Evolutionary conservation across 2,888 invertebrate genomes (phyloP).

Genomic region (Amblyjoppa proteus): DNA sequence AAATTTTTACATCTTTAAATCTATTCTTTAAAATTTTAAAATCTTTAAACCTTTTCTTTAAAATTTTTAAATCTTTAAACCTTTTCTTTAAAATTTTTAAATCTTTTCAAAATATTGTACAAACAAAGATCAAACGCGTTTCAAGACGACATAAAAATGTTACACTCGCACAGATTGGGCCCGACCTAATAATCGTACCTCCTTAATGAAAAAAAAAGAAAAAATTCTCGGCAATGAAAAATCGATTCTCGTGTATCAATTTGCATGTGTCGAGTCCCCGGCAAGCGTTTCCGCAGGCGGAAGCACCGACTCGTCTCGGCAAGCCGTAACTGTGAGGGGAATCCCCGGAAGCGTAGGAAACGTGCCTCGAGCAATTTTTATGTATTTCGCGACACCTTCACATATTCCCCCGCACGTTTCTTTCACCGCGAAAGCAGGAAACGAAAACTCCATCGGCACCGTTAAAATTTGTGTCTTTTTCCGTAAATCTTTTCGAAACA

Average conservation of each 20-base stretch:
- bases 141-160: neutral
- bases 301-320: too few species aligned
- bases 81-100: too few species aligned
- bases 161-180: neutral
- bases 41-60: too few species aligned
- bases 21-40: too few species aligned
- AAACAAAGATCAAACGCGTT: neutral
- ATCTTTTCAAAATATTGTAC: neutral
- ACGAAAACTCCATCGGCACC: neutral
- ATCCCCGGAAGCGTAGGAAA: slow-evolving; percentile 25
- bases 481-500: neutral
- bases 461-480: neutral
- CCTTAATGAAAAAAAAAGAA: neutral
- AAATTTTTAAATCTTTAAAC: too few species aligned
- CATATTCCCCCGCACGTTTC: neutral
- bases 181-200: neutral
- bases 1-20: too few species aligned
- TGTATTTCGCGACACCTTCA: neutral
- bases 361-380: neutral
- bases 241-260: slow-evolving; percentile 72
- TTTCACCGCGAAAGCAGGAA: neutral
- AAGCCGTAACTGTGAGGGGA: neutral
- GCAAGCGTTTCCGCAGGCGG: too few species aligned
- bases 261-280: slow-evolving; percentile 38
- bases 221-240: slow-evolving; percentile 45